Evolutionary conservation across 2,797 vertebrate genomes (phyloP).

Genomic region (Sebastes nivosus): DNA sequence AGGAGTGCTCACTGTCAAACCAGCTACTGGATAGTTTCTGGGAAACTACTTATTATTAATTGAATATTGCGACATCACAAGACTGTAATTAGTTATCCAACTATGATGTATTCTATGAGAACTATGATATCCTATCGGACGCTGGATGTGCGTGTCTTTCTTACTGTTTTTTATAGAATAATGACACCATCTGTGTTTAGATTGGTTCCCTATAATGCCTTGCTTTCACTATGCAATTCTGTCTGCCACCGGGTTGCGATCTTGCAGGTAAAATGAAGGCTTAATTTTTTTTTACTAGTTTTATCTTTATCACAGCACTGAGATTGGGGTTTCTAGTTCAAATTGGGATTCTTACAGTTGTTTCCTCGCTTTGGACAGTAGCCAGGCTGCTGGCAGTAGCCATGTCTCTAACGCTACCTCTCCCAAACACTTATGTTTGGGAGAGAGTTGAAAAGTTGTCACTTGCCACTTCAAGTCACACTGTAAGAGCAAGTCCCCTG

Average conservation of each 20-base stretch:
- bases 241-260: no score
- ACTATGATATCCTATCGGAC: no score
- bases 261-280: no score
- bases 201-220: neutral
- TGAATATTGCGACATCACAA: neutral
- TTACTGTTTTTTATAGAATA: neutral
- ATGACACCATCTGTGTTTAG: neutral
- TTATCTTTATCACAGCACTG: neutral
- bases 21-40: neutral
- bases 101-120: neutral
- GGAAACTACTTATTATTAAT: neutral
- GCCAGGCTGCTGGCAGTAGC: no score
- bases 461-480: no score
- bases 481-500: no score
- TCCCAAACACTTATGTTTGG: neutral
- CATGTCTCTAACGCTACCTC: neutral
- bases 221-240: neutral
- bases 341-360: neutral
- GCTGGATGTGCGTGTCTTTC: neutral
- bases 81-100: neutral
- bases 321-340: neutral
- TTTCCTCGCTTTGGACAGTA: neutral
- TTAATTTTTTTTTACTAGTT: neutral
- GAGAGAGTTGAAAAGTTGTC: no score
- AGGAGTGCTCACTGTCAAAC: neutral